phyloP scores from a whole-genome alignment of 2,888 invertebrate genomes.

The Troides helena region DNA sequence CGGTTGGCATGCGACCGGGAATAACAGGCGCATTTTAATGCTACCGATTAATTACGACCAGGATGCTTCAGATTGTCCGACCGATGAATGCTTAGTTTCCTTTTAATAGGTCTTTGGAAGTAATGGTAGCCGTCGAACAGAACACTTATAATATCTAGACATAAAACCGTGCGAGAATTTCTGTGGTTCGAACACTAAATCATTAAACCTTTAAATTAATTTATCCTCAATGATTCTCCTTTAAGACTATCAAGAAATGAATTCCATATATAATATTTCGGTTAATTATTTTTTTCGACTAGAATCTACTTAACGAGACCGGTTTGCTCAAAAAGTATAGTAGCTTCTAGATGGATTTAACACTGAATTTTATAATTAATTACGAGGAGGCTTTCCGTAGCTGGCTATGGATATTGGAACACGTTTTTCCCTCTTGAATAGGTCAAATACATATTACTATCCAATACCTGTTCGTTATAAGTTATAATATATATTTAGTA shows the following conservation, averaged over 20 bases:
- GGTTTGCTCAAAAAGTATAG: constrained; percentile 11
- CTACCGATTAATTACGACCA: constrained; percentile 40
- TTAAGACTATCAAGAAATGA: neutral
- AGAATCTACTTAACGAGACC: constrained; percentile 6
- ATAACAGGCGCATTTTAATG: constrained; percentile 54
- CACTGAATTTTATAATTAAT: constrained; percentile 14
- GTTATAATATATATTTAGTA: neutral
- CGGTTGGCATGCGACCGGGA: constrained; percentile 58
- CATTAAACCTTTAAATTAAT: neutral
- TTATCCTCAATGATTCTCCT: neutral
- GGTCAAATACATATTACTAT: neutral
- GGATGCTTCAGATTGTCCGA: constrained; percentile 3
- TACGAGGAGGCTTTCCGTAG: neutral
- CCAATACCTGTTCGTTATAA: neutral
- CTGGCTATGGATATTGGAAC: neutral
- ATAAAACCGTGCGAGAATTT: neutral
- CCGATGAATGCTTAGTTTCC: neutral
- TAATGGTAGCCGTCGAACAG: neutral
- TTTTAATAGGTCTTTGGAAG: neutral
- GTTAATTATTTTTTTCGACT: neutral
- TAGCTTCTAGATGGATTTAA: constrained; percentile 5
- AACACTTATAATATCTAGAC: neutral
- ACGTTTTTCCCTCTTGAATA: neutral
- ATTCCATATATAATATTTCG: neutral
- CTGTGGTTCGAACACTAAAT: neutral